These are phyloP conservation scores for Ariolimax columbianus DNA, from an alignment of 2,888 invertebrate species.

Conservation along the genomic window DNA sequence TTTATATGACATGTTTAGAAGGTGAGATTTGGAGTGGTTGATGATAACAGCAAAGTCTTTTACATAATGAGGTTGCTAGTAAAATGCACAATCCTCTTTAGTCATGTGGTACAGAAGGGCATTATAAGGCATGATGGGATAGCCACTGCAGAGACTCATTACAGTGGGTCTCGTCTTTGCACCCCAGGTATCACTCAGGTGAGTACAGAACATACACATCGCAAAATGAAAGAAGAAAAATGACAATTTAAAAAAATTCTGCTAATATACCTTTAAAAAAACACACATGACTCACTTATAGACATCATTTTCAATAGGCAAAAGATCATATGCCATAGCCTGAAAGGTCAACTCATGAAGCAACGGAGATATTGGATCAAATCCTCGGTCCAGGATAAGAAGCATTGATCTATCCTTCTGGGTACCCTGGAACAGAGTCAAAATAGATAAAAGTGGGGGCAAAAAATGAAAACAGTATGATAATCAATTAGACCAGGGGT, in stretches of 20 bases:
- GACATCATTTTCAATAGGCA: constrained; percentile 99
- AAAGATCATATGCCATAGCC: constrained; percentile 99
- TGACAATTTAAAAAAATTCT: not conserved
- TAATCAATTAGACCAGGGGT: not conserved
- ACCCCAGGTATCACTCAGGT: too few species aligned
- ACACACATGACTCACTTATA: constrained; percentile 85
- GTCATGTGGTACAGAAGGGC: too few species aligned
- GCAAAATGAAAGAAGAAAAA: too few species aligned
- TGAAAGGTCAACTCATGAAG: constrained; percentile 98
- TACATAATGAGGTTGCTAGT: too few species aligned
- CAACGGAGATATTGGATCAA: constrained; percentile 97
- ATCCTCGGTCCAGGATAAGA: constrained; percentile 96
- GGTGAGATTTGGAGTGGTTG: too few species aligned
- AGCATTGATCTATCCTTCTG: constrained; percentile 97
- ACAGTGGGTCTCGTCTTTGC: too few species aligned
- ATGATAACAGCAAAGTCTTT: too few species aligned
- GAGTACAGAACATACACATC: too few species aligned
- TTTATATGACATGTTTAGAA: too few species aligned
- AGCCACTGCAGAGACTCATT: too few species aligned
- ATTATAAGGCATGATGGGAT: too few species aligned
- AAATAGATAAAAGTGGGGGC: not conserved
- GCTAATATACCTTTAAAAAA: not conserved
- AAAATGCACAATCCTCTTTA: too few species aligned
- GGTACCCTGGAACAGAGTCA: constrained; percentile 69
- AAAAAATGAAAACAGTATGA: not conserved